Evolutionary conservation across 2,113 vertebrate genomes (phyloP), one percentile per base, ranked within the genome.

Genomic region (Microtus montanus): DNA sequence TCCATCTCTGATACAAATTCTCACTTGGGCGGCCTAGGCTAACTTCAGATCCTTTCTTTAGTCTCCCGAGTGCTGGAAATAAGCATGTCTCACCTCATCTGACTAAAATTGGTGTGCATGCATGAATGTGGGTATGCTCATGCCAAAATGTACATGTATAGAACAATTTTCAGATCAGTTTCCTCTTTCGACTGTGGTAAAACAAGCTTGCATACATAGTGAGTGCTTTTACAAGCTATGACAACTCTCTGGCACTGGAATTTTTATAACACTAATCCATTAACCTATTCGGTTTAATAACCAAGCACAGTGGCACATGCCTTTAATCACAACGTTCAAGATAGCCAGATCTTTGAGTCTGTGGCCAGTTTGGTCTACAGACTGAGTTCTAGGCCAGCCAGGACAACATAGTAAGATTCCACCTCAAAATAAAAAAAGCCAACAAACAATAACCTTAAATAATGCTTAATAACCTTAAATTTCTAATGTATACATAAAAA

Each of bases 391-490:
- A 82, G 20, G 35, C 2, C 78, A 82, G 33, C 33, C 49, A 80
- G 19, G 33, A 11, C 20, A 22, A 82, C 52, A 82, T 54, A 11
- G n/a, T 54, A 19, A 80, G 49, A 54, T 35, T 49, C 30, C 19
- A 54, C 3, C 49, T 80, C 78, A 80, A 80, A 80, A 80, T 15
- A 33, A 66, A 64, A 83, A 63, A 83, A 38, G 13, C n/a, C 13
- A 41, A 61, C 41, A 95, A 94, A 93, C 83, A 86, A 95, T 19
- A 79, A 70, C 54, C 58, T 90, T 58, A 58, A 58, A 58, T 58
- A 58, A 58, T 14, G 61, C 87, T 44, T 90, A 22, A 83, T 66
- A 88, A 88, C 26, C 35, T 95, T 70, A 85, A 80, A 91, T 84
- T 89, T 94, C 44, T 33, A 90, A 41, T 80, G 85, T 61, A 44